Percentiles rank a stretch among this genome's conserved stretches.
Evolutionary conservation across 2,113 vertebrate species (phyloP).

Genomic region (Chaenocephalus aceratus): DNA sequence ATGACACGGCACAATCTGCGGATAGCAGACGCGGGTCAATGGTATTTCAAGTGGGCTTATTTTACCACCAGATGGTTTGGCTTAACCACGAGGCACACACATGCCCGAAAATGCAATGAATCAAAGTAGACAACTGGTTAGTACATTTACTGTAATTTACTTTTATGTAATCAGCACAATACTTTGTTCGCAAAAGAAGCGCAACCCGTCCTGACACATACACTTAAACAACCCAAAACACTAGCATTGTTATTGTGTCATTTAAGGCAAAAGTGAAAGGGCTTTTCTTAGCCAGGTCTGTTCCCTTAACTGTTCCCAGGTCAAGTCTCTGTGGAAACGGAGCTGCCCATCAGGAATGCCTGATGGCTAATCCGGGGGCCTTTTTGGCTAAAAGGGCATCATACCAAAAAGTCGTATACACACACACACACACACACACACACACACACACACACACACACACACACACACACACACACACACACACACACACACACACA

Average conservation of each 20-base stretch:
- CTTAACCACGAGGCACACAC: constrained; percentile 36
- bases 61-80: constrained; percentile 49
- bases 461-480: constrained; percentile 40
- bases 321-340: constrained; percentile 76
- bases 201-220: background rate
- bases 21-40: constrained; percentile 33
- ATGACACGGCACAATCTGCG: constrained; percentile 60
- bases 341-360: constrained; percentile 83
- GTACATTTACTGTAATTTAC: background rate
- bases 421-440: constrained; percentile 32
- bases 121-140: constrained; percentile 41
- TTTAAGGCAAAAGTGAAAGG: constrained; percentile 47
- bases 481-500: constrained; percentile 39
- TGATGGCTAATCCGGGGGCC: constrained; percentile 78
- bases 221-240: background rate
- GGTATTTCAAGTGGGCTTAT: constrained; percentile 36
- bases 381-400: constrained; percentile 78
- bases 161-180: too few species aligned
- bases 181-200: background rate
- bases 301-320: constrained; percentile 60
- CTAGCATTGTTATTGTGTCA: constrained; percentile 19
- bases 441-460: constrained; percentile 33
- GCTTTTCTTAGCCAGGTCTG: constrained; percentile 54
- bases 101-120: constrained; percentile 22
- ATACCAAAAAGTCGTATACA: constrained; percentile 60